These are phyloP conservation scores for Metallyticus violacea DNA, from an alignment of 2,888 invertebrate species.

Conservation along the genomic window DNA sequence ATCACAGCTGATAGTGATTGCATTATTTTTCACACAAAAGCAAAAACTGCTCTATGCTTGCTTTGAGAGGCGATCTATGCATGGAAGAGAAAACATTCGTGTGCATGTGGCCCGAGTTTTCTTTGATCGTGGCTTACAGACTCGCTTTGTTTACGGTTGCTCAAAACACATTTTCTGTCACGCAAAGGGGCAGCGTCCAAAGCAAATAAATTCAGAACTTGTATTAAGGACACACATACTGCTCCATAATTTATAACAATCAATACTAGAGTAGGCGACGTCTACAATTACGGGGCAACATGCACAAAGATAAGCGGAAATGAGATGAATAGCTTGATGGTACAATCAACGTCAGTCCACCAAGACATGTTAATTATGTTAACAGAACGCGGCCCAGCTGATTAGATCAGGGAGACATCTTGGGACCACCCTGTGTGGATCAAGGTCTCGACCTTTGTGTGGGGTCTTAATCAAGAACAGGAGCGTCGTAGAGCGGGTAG, in stretches of 20 bases:
- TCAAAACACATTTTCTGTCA: neutral
- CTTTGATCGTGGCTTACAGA: neutral
- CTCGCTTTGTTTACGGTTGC: neutral
- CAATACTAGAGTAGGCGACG: neutral
- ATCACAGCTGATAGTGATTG: too few relatives aligned
- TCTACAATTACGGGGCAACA: neutral
- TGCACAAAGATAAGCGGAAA: neutral
- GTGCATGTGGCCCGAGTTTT: too few relatives aligned
- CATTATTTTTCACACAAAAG: too few relatives aligned
- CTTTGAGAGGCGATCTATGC: too few relatives aligned
- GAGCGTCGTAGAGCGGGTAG: neutral
- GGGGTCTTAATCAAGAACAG: neutral
- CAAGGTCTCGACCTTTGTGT: neutral
- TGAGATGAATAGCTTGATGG: neutral
- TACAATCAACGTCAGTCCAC: neutral
- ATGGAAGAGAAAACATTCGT: too few relatives aligned
- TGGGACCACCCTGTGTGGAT: neutral
- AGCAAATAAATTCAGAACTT: neutral
- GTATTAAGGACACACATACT: neutral
- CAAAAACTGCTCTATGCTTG: too few relatives aligned
- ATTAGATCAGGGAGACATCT: neutral
- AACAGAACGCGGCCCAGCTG: neutral
- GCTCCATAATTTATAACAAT: neutral
- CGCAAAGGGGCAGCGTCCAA: neutral
- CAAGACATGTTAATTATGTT: neutral